Evolutionary conservation across 2,113 vertebrate genomes (phyloP).

Genomic region (Megaptera novaeangliae): DNA sequence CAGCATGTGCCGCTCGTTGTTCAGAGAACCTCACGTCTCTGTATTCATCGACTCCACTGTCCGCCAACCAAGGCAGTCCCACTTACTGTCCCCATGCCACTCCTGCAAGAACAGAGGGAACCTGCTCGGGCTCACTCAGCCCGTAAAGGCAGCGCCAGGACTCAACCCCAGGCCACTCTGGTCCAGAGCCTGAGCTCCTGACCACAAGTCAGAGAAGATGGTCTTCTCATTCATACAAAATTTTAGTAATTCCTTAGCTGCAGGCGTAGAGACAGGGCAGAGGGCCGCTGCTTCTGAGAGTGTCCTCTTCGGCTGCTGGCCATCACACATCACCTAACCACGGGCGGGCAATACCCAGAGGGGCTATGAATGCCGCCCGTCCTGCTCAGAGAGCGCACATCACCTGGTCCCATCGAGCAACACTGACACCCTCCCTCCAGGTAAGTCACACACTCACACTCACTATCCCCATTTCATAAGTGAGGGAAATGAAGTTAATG

Average conservation of each 20-base stretch:
- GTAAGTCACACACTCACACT: background rate
- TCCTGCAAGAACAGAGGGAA: background rate
- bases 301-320: background rate
- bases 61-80: background rate
- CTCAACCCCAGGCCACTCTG: background rate
- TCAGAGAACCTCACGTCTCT: background rate
- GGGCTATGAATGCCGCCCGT: accelerated
- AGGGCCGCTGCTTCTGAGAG: background rate
- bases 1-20: too few species aligned
- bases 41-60: background rate
- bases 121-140: background rate
- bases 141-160: background rate
- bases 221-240: background rate
- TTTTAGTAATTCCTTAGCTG: background rate
- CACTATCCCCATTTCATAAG: background rate
- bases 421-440: background rate
- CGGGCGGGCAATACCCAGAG: accelerated
- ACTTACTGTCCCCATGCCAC: too few species aligned
- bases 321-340: background rate
- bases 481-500: background rate
- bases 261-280: background rate
- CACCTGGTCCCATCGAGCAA: background rate
- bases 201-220: background rate
- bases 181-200: background rate
- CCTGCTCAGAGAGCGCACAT: background rate